phyloP scores from a whole-genome alignment of 2,888 invertebrate genomes.

The Eupithecia pulchellata region DNA sequence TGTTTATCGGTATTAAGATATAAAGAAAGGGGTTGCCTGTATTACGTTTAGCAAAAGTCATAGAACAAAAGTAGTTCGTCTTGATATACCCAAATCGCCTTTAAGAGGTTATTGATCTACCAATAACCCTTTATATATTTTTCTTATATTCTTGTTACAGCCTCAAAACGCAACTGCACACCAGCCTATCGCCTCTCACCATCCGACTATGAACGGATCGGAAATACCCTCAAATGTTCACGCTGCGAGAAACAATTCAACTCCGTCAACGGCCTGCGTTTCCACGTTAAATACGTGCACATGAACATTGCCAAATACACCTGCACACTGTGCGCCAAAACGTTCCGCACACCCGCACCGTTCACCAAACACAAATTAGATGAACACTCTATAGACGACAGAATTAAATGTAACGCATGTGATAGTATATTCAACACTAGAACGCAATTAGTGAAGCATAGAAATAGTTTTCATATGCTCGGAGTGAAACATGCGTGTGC shows the following conservation, averaged over 20 bases:
- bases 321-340: constrained; percentile 12
- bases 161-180: neutral
- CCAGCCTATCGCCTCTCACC: constrained; percentile 5
- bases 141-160: too few relatives aligned
- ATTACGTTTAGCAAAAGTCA: too few relatives aligned
- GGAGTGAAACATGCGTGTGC: constrained; percentile 39
- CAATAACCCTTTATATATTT: too few relatives aligned
- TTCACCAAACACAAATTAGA: constrained; percentile 40
- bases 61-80: too few relatives aligned
- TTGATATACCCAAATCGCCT: too few relatives aligned
- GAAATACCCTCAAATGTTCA: constrained; percentile 4
- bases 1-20: too few relatives aligned
- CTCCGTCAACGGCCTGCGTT: constrained; percentile 8
- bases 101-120: too few relatives aligned
- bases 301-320: constrained; percentile 8
- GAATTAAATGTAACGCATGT: constrained; percentile 47
- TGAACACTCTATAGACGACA: constrained; percentile 49
- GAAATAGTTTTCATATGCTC: constrained; percentile 30
- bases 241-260: constrained; percentile 11
- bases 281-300: constrained; percentile 18
- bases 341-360: neutral
- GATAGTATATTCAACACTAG: constrained; percentile 40
- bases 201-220: constrained; percentile 15
- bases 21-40: too few relatives aligned
- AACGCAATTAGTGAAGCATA: constrained; percentile 14